Evolutionary conservation across 2,113 vertebrate species (phyloP).

Genomic region (Carassius carassius): DNA sequence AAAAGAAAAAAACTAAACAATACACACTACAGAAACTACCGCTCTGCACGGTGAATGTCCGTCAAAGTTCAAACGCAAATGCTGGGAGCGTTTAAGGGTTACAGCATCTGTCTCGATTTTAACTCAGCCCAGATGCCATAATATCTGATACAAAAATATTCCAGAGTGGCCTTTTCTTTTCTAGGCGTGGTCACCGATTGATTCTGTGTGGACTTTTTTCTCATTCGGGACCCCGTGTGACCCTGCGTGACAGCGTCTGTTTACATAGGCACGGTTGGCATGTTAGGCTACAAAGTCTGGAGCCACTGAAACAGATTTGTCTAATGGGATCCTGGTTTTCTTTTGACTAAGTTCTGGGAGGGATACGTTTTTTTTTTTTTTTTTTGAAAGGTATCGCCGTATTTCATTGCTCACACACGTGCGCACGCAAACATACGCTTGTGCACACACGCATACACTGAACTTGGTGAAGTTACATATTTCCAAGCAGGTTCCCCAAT

Average conservation of each 20-base stretch:
- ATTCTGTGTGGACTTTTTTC: slow-evolving; percentile 30
- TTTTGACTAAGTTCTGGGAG: slow-evolving; percentile 56
- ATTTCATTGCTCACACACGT: slow-evolving; percentile 53
- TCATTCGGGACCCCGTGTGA: slow-evolving; percentile 53
- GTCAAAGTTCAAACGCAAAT: slow-evolving; percentile 41
- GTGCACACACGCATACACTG: slow-evolving; percentile 57
- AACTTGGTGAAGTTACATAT: slow-evolving; percentile 72
- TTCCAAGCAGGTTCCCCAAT: slow-evolving; percentile 73
- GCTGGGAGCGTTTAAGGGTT: slow-evolving; percentile 41
- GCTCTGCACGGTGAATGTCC: slow-evolving; percentile 56
- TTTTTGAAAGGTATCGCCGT: slow-evolving; percentile 61
- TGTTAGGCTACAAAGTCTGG: slow-evolving; percentile 75
- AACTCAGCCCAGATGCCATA: slow-evolving; percentile 36
- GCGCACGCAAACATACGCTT: slow-evolving; percentile 1
- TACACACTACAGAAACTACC: slow-evolving; percentile 61
- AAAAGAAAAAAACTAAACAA: slow-evolving; percentile 68
- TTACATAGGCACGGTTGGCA: slow-evolving; percentile 81
- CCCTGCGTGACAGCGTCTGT: slow-evolving; percentile 71
- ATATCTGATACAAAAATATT: slow-evolving; percentile 20
- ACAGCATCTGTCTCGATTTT: slow-evolving; percentile 16
- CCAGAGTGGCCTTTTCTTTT: slow-evolving; percentile 27
- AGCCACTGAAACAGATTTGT: slow-evolving; percentile 71
- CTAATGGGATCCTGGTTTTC: slow-evolving; percentile 59
- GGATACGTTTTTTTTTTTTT: slow-evolving; percentile 28
- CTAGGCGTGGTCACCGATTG: slow-evolving; percentile 9